Base-by-base conservation (phyloP, 2,797 vertebrate genomes). In the Sardinella longiceps region DNA sequence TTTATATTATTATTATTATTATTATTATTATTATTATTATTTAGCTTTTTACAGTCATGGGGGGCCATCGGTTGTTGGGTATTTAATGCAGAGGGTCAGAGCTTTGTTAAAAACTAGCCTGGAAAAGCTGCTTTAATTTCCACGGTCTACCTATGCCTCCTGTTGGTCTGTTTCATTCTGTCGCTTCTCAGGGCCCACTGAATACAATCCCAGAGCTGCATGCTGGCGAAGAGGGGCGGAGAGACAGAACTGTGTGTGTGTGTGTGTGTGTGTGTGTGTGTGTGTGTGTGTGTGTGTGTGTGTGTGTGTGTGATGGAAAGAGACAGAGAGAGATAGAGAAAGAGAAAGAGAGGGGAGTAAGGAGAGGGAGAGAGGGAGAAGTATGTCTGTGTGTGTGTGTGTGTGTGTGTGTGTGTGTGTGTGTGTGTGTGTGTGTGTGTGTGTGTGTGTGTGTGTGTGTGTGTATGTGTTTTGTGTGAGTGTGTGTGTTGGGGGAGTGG, bases 101-200 rank as follows among this genome's bases (percentile, higher is more conserved):
- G 80, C 87, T 84, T 87, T 86, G 82, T 88, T 88, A 84, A 87
- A 88, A 85, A 81, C 86, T 81, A 85, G 82, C 66, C 74, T 56
- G 85, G 66, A 46, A 86, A 66, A 87, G 85, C 82, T 84, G 82
- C 82, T 85, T 84, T 87, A 88, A 85, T 91, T 95, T 96, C 92
- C 92, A 92, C 92, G 95, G 96, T 95, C 94, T 96, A 94, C 94
- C 94, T 94, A 95, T 97, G 96, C 96, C 96, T 96, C 96, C 96
- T 96, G 94, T 96, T 96, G 96, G 96, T 92, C 91, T 94, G 93
- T 94, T 91, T 85, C 91, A 92, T 91, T 92, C 92, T 95, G 94
- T 94, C 93, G 93, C 90, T 83, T 86, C 80, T 84, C 88, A 88
- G 82, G 84, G 85, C 86, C 80, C 84, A 80, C 87, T 85, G 87